Evolutionary conservation across 2,888 invertebrate genomes (phyloP).

Genomic region (Agrochola litura): DNA sequence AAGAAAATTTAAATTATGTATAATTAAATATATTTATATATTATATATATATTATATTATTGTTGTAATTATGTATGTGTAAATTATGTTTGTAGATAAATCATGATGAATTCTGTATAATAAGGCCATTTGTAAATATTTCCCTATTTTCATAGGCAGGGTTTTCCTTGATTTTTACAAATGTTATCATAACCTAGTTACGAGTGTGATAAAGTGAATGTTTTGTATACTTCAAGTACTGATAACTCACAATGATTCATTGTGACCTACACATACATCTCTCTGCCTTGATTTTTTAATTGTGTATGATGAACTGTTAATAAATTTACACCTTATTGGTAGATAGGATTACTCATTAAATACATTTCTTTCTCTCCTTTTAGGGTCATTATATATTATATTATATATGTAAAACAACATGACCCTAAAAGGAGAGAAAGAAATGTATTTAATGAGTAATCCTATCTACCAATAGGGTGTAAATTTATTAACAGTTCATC

Average conservation of each 20-base stretch:
- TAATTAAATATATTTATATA: too few relatives aligned
- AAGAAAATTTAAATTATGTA: background rate
- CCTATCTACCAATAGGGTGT: background rate
- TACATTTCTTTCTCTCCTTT: background rate
- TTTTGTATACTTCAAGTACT: slow-evolving; percentile 29
- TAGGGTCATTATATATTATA: too few relatives aligned
- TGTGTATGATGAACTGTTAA: background rate
- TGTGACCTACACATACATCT: slow-evolving; percentile 22
- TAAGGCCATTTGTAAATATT: background rate
- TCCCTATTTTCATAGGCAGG: background rate
- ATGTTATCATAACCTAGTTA: slow-evolving; percentile 39
- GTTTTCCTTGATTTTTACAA: background rate
- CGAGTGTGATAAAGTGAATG: slow-evolving; percentile 29
- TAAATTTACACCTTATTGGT: background rate
- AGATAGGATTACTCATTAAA: background rate
- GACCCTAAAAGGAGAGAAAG: background rate
- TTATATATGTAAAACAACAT: background rate
- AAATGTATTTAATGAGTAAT: background rate
- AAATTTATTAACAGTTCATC: background rate
- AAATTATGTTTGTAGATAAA: too few relatives aligned
- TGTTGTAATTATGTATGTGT: too few relatives aligned
- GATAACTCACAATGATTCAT: slow-evolving; percentile 48
- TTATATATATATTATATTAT: too few relatives aligned
- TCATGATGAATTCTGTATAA: background rate
- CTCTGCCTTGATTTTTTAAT: slow-evolving; percentile 16